phyloP scores from a whole-genome alignment of 2,888 invertebrate species.

The Microctonus hyperodae region DNA sequence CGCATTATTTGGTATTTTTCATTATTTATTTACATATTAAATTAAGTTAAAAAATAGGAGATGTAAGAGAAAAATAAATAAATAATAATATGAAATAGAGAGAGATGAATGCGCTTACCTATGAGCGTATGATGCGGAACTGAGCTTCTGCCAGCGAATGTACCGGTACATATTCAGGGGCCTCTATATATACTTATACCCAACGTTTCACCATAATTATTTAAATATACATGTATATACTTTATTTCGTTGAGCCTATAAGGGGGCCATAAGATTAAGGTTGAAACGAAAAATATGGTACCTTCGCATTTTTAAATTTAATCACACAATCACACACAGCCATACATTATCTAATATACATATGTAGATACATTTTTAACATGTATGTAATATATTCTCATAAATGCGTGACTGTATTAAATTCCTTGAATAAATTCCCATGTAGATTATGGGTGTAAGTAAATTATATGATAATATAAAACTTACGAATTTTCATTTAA shows the following conservation, averaged over 20 bases:
- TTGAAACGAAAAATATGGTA: not conserved
- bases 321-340: not conserved
- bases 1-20: no score
- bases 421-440: not conserved
- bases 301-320: not conserved
- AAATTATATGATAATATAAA: not conserved
- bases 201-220: slow-evolving; percentile 13
- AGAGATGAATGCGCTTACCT: slow-evolving; percentile 50
- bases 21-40: not conserved
- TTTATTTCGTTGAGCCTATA: not conserved
- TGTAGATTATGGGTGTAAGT: not conserved
- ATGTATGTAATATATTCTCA: not conserved
- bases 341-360: not conserved
- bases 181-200: slow-evolving; percentile 33
- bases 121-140: slow-evolving; percentile 57
- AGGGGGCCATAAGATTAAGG: not conserved
- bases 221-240: not conserved
- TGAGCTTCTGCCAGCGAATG: slow-evolving; percentile 50
- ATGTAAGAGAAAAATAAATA: not conserved
- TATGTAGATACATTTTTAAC: no score
- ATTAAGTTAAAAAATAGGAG: no score
- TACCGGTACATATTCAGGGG: slow-evolving; percentile 62
- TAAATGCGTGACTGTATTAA: not conserved
- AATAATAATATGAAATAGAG: slow-evolving; percentile 10
- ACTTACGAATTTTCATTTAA: not conserved